Base-by-base conservation (phyloP, 1,140 invertebrate species). In the Penaeus vannamei region DNA sequence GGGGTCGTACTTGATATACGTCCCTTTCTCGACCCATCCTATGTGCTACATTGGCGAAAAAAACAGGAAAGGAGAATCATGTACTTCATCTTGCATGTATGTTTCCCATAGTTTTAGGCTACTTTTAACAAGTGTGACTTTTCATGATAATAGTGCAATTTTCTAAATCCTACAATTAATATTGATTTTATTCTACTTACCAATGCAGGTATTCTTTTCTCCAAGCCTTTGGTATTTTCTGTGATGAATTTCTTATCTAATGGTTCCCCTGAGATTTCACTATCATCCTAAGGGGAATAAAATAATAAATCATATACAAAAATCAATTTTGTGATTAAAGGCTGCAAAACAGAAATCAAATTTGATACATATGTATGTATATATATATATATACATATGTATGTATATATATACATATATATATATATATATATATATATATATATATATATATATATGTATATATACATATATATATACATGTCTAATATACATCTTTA, bases 1-100 rank as follows among this genome's bases (percentile, higher is more conserved):
- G 14, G 91, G 76, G 89, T 92, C 92, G 85, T 94, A 94, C 69
- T 91, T 86, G 42, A 94, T 90, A 89, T 93, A 94, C 76, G 92
- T 92, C 42, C 92, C 91, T 22, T 93, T 83, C 61, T 93, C 93
- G 17, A 92, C 88, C 93, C 93, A 94, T 32, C 89, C 86, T 89
- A 92, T 87, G 86, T 91, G 92, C 94, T 94, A 76, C 0, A 91
- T 90, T 91, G 32, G 91, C 62, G 85, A 91, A 82, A 86, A 90
- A 26, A 76, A 76, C 14, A 76, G 19, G 42, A 29, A n/a, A 66
- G 77, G 86, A 84, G 0, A 76, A 29, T 76, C 26, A 7, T 76
- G 0, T 32, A 76, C 29, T 12, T 76, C 5, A 14, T 69, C 32
- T n/a, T 32, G 14, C 29, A 20, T 12, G 26, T 72, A n/a, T 36